Conservation (phyloP, 1,140 invertebrate genomes). For the Orius laevigatus region DNA sequence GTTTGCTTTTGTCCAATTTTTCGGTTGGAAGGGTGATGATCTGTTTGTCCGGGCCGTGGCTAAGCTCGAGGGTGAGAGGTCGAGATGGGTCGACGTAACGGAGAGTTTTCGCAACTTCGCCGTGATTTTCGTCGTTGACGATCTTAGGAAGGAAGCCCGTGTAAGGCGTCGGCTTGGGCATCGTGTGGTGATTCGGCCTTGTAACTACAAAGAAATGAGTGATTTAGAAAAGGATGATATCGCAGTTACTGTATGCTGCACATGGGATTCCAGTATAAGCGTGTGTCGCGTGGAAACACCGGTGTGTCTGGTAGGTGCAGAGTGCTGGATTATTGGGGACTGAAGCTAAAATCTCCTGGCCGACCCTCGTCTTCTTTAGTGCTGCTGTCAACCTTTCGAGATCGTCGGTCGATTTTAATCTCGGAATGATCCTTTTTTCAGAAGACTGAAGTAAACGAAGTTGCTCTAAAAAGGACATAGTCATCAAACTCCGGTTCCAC, state of each 20-base stretch:
- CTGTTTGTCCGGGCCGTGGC: slow-evolving; percentile 62
- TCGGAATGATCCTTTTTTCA: slow-evolving; percentile 29
- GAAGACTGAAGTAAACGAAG: slow-evolving; percentile 55
- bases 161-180: slow-evolving; percentile 38
- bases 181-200: slow-evolving; percentile 54
- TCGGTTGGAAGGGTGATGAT: slow-evolving; percentile 70
- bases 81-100: slow-evolving; percentile 24
- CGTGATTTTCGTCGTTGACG: slow-evolving; percentile 29
- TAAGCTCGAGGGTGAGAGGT: slow-evolving; percentile 53
- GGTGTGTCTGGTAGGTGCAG: slow-evolving; percentile 67
- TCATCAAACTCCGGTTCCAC: too few relatives aligned
- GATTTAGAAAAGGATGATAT: background rate
- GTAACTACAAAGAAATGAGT: slow-evolving; percentile 37
- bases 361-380: slow-evolving; percentile 23
- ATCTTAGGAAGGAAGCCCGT: slow-evolving; percentile 39
- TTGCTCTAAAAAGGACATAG: slow-evolving; percentile 43
- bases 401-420: slow-evolving; percentile 35
- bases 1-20: slow-evolving; percentile 66
- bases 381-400: slow-evolving; percentile 41
- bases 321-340: slow-evolving; percentile 39
- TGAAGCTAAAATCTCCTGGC: slow-evolving; percentile 22
- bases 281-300: slow-evolving; percentile 76
- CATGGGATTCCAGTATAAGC: slow-evolving; percentile 79
- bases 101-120: slow-evolving; percentile 19
- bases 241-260: slow-evolving; percentile 59